Evolutionary conservation across 1,140 invertebrate species (phyloP), one percentile per base, ranked within the genome.

Genomic region (Ceratosolen solmsi): DNA sequence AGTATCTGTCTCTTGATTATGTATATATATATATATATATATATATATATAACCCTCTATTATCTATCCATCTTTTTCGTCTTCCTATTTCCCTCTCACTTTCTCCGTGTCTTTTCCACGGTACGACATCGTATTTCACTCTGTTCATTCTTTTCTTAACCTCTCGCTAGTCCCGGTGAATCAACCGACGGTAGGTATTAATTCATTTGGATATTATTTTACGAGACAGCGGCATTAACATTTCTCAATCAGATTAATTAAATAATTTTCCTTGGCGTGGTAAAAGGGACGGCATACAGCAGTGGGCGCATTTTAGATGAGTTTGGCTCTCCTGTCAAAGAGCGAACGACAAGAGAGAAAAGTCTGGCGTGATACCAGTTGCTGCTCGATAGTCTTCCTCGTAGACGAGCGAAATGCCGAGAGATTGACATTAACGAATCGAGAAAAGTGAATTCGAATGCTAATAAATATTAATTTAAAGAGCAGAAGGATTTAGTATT

Each of bases 221-320:
- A 83, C 85, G 82, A 86, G 87, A 83, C 82, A 80, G 73, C 63
- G 85, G 87, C 85, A 89, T 89, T 89, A 89, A 90, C 87, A 87
- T 91, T 82, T 90, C 88, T 89, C 87, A 89, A 90, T 91, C 89
- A 88, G 87, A 90, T 90, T 90, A 90, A 91, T 90, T 89, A 89
- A 91, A 90, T 91, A 89, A 89, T 89, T 89, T 88, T 86, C 41
- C 74, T 84, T 77, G 78, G 74, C 79, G 77, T 75, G 30, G 68
- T 30, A 38, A 41, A 79, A 75, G 54, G n/a, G 20, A 73, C n/a
- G n/a, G 36, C 25, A 33, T 5, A 56, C 27, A n/a, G 60, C n/a
- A 25, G 25, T 25, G 22, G 20, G 17, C 38, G 51, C 1, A 56
- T 56, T 74, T 60, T 56, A 46, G 56, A 30, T 38, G 41, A 46